Evolutionary conservation across 1,140 invertebrate species (phyloP).

Genomic region (Aleiodes sp.): DNA sequence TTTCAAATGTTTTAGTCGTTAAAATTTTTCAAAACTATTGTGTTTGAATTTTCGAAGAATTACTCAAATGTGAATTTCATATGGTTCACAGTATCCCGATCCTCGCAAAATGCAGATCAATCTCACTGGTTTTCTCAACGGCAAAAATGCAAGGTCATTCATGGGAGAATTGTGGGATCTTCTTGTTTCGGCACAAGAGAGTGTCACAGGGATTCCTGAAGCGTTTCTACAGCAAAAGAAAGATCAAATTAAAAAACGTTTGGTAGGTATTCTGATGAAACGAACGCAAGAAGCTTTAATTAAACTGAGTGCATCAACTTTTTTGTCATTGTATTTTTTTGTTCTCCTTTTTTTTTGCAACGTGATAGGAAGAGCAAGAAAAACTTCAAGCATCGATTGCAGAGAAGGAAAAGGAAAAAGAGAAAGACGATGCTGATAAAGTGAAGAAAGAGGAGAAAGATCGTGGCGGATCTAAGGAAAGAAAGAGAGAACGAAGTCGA

Average conservation of each 20-base stretch:
- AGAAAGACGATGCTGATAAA: constrained; percentile 63
- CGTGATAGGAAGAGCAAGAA: constrained; percentile 76
- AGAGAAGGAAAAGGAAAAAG: constrained; percentile 67
- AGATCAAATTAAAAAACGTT: constrained; percentile 91
- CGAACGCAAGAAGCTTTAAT: no score
- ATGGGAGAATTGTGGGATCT: constrained; percentile 97
- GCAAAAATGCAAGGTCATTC: constrained; percentile 96
- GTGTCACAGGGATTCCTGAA: constrained; percentile 92
- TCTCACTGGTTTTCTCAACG: constrained; percentile 98
- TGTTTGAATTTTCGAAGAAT: not conserved
- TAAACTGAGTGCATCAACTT: no score
- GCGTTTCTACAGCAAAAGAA: constrained; percentile 95
- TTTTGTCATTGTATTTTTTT: no score
- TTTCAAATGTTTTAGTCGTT: not conserved
- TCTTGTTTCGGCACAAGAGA: constrained; percentile 94
- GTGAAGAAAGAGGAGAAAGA: constrained; percentile 63
- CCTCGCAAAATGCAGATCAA: constrained; percentile 99
- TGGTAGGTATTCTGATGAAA: constrained; percentile 72
- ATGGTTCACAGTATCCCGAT: constrained; percentile 83
- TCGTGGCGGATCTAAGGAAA: constrained; percentile 58
- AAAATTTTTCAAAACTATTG: not conserved
- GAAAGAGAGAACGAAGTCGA: constrained; percentile 60
- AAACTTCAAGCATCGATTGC: constrained; percentile 71
- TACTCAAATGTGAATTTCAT: not conserved
- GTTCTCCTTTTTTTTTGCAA: constrained; percentile 19